phyloP scores from a whole-genome alignment of 2,888 invertebrate species.

The Argyresthia goedartella region DNA sequence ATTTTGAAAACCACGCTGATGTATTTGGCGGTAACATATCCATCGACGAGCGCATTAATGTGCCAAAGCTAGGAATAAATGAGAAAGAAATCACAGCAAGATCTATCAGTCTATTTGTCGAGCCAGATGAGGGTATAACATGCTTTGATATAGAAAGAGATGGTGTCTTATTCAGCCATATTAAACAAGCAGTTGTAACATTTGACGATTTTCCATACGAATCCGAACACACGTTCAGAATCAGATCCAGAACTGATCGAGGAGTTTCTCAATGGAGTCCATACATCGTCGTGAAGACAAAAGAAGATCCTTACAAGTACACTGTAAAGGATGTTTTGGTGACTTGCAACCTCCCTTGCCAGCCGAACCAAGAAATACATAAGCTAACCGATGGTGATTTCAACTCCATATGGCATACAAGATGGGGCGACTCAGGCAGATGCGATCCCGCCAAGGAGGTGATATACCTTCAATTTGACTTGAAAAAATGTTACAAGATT shows the following conservation, averaged over 20 bases:
- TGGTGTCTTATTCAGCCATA: slow-evolving; percentile 35
- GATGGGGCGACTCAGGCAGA: slow-evolving; percentile 25
- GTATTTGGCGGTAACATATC: slow-evolving; percentile 25
- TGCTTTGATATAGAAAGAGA: slow-evolving; percentile 22
- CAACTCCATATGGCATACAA: slow-evolving; percentile 32
- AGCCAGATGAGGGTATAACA: neutral
- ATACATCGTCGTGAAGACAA: slow-evolving; percentile 24
- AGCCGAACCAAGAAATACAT: slow-evolving; percentile 26
- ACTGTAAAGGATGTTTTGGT: slow-evolving; percentile 30
- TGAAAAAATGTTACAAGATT: slow-evolving; percentile 25
- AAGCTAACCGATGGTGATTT: slow-evolving; percentile 26
- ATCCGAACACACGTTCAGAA: slow-evolving; percentile 36
- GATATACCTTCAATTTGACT: slow-evolving; percentile 31
- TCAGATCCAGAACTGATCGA: slow-evolving; percentile 30
- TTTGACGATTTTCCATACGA: slow-evolving; percentile 32
- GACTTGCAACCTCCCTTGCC: slow-evolving; percentile 29
- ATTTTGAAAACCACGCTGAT: slow-evolving; percentile 25
- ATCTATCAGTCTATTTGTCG: slow-evolving; percentile 19
- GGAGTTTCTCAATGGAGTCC: slow-evolving; percentile 51
- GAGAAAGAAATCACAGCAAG: slow-evolving; percentile 23
- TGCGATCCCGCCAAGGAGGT: slow-evolving; percentile 18
- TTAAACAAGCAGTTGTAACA: slow-evolving; percentile 23
- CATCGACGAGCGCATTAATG: slow-evolving; percentile 17
- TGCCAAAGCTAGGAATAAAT: neutral
- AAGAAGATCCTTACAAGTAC: slow-evolving; percentile 28